Evolutionary conservation across 1,140 invertebrate genomes (phyloP), one percentile per base, ranked within the genome.

Genomic region (Meloidogyne floridensis): DNA sequence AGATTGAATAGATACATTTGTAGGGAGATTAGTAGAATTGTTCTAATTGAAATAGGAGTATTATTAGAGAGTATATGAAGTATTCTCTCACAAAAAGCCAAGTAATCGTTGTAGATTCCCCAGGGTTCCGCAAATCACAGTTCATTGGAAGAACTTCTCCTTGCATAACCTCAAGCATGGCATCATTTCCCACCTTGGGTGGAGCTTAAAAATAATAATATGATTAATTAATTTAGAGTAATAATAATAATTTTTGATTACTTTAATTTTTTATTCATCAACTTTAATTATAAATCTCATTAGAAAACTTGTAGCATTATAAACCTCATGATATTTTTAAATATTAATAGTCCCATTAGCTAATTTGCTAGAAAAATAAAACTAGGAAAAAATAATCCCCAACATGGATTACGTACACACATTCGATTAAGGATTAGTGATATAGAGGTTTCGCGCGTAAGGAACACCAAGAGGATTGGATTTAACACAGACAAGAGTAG

Each of bases 1-100:
- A 80, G 65, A 43, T 42, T 47, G 51, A 10, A 43, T 15, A n/a
- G 53, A 3, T 11, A 59, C 65, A 72, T 80, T 80, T 72, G 15
- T 72, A 3, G 85, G 87, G 0, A 83, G 78, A n/a, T 15, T 47
- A 70, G 84, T 82, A 10, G 75, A 71, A n/a, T 79, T 82, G 72
- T 87, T 87, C 87, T 87, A 54, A 84, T 32, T 85, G 42, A 3
- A 51, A 59, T 13, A 32, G 32, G 32, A 32, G 15, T 54, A 42
- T 4, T 54, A 13, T 32, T 71, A 54, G 73, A 56, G 7, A 59
- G 53, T 7, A 59, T 77, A 75, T 10, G 72, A 32, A 32, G 32
- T 32, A 59, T 75, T 51, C 20, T 84, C 87, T 75, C 72, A 88
- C 87, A 77, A 86, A 85, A 32, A 87, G 82, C 87, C 87, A 88